phyloP scores from a whole-genome alignment of 1,140 invertebrate species.

The Bombus pascuorum region DNA sequence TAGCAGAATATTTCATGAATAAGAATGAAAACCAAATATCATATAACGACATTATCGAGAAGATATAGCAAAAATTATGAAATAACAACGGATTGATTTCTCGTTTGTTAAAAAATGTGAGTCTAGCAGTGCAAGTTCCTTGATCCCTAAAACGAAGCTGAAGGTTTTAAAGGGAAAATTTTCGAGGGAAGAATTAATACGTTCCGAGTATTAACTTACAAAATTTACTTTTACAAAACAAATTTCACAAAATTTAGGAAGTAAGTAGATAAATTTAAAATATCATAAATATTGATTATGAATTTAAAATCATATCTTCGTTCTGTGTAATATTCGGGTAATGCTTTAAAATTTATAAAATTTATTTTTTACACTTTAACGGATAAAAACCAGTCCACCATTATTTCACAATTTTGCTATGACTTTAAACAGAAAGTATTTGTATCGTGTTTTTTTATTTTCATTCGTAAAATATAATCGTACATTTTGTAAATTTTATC shows the following conservation, averaged over 20 bases:
- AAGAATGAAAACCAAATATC: neutral
- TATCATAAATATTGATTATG: too few species aligned
- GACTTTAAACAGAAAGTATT: neutral
- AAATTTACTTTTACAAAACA: too few species aligned
- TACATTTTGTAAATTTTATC: too few species aligned
- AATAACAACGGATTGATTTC: neutral
- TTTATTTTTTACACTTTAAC: neutral
- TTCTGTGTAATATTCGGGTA: neutral
- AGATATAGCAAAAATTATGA: neutral
- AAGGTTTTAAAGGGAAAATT: too few species aligned
- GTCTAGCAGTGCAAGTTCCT: neutral
- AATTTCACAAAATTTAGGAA: too few species aligned
- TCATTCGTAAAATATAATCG: neutral
- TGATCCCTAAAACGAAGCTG: too few species aligned
- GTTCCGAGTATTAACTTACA: too few species aligned
- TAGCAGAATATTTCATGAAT: neutral
- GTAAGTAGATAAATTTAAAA: too few species aligned
- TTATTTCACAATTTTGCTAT: too few species aligned
- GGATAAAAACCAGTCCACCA: neutral
- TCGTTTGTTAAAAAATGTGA: neutral
- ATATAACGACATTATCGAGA: neutral
- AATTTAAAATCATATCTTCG: too few species aligned
- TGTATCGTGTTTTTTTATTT: neutral
- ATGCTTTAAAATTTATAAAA: neutral
- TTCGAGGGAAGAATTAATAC: too few species aligned